Evolutionary conservation across 1,140 invertebrate genomes (phyloP), one percentile per base, ranked within the genome.

Genomic region (Metaphire vulgaris): DNA sequence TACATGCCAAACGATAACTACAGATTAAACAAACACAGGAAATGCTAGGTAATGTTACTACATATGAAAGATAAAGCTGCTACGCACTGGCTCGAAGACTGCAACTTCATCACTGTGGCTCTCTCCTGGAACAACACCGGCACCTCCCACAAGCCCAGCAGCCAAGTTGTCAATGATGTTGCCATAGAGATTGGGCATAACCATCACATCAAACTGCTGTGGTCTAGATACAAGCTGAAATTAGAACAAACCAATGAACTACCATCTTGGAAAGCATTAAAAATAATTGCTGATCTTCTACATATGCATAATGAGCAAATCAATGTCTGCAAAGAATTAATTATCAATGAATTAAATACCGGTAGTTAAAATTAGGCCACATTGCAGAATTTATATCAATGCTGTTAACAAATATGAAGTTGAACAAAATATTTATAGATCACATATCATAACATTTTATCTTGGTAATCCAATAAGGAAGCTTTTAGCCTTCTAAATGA

Each of bases 81-180:
- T 1, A 76, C 75, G n/a, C 33, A 76, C 75, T 32, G 95, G 95
- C 88, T 98, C 95, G 88, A 98, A 99, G 0, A 99, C 94, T 16
- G 96, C 96, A 83, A 93, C 92, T 82, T 97, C 91, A 0, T 86
- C 78, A 69, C 96, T 96, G 86, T 95, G 97, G 75, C 92, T 95
- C 21, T 94, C 93, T 72, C 96, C 96, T 77, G 96, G 93, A 15
- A 98, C 96, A 33, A 99, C 93, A 78, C 97, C 97, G 73, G 97
- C 97, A 78, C 97, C 97, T 65, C 97, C 97, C 1, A 99, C 96
- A 29, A 99, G 88, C 21, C 97, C 97, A 69, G 93, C 92, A n/a
- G 94, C 95, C 67, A 99, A 87, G 88, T 99, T 99, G 85, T 98
- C 96, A 2, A 99, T 90, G 84, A 99, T 99, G 85, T 96, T 97